phyloP scores from a whole-genome alignment of 2,888 invertebrate species.

The Chrysolina americana region DNA sequence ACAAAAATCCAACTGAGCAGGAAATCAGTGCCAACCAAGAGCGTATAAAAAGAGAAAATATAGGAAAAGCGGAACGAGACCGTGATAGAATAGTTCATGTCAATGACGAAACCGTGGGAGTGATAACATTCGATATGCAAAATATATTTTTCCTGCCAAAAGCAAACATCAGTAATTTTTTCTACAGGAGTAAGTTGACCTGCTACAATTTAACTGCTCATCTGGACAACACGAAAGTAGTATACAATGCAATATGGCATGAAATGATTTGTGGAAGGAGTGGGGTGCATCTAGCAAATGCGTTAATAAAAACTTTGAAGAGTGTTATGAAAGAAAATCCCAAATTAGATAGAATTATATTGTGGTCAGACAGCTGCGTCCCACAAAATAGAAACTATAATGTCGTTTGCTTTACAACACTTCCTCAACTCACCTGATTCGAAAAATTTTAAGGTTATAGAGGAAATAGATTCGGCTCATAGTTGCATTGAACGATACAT shows the following conservation, averaged over 20 bases:
- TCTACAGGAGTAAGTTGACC: conserved; percentile 47
- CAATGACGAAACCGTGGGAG: conserved; percentile 25
- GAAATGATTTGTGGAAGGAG: conserved; percentile 45
- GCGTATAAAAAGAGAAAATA: neutral
- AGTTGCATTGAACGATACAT: no score
- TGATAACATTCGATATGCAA: conserved; percentile 13
- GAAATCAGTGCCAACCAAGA: no score
- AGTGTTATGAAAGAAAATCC: conserved; percentile 38
- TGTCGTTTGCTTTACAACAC: conserved; percentile 13
- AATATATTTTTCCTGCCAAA: conserved; percentile 21
- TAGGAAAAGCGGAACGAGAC: neutral
- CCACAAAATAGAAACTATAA: no score
- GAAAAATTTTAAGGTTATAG: conserved; percentile 32
- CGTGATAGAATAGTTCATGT: neutral
- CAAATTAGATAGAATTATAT: conserved; percentile 30
- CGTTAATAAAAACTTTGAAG: conserved; percentile 42
- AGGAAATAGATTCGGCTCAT: no score
- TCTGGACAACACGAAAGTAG: conserved; percentile 47
- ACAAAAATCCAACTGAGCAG: no score
- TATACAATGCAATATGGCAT: conserved; percentile 52
- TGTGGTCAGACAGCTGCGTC: conserved; percentile 50
- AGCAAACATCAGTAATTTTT: conserved; percentile 17
- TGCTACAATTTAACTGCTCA: conserved; percentile 52
- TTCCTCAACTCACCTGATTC: conserved; percentile 7
- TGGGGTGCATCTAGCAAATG: conserved; percentile 49